Base-by-base conservation (phyloP, 2,888 invertebrate species). In the Lydus trimaculatus region DNA sequence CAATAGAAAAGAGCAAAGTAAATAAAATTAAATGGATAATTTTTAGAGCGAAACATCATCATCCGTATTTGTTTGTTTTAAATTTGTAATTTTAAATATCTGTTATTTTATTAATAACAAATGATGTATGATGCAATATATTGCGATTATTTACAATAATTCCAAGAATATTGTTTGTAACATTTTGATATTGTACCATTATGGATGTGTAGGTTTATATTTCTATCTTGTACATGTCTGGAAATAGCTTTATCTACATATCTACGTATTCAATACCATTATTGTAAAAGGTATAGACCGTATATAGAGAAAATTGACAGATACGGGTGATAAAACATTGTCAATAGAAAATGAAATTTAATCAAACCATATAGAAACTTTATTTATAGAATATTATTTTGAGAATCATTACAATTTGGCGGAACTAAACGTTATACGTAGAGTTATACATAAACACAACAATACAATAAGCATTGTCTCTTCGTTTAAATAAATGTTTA, bases 371-470 rank as follows among this genome's bases (percentile, higher is more conserved):
- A 43, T 48, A 20, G 48, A 48, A 48, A 48, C n/a, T 20, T 48
- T 48, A 48, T 48, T 48, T 48, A 48, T 20, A 48, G 48, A 48
- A 17, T 48, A 48, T 48, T 48, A 48, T 48, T 48, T 48, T 48
- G 48, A 48, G 9, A 43, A 43, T 43, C 43, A 43, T 43, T 43
- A 43, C 43, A 48, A 48, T 48, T 48, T 48, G 13, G 48, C 48
- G 48, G 48, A 48, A 48, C 48, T 48, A 48, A 48, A 48, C 7
- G 48, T 48, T 33, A n/a, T 7, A 39, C 2, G 36, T 36, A 36
- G 11, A 31, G 8, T 31, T 1, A 36, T 13, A 36, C 36, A 36
- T 15, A 36, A 4, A 6, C 3, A 43, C 6, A 17, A 48, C 2
- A 9, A 1, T 23, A 48, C 48, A 48, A 48, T 48, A 20, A 48